phyloP scores from a whole-genome alignment of 2,888 invertebrate genomes.

The Anthophora plumipes region DNA sequence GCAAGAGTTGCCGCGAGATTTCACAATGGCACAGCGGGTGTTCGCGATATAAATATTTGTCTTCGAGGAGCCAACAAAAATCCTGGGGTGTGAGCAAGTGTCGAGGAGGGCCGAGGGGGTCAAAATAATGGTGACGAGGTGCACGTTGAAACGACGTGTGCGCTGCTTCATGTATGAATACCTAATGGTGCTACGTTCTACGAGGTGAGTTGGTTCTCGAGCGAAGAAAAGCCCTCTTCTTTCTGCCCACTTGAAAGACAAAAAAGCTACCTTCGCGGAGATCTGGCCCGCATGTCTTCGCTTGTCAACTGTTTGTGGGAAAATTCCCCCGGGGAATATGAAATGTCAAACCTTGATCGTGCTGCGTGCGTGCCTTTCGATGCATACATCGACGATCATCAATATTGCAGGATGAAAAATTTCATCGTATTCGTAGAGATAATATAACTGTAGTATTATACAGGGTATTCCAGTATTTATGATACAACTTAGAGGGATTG shows the following conservation, averaged over 20 bases:
- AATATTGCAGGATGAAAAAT: not conserved
- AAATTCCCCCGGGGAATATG: conserved; percentile 58
- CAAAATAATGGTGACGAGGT: conserved; percentile 66
- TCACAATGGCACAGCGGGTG: conserved; percentile 80
- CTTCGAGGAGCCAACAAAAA: conserved; percentile 66
- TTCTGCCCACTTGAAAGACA: conserved; percentile 69
- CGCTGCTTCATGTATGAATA: conserved; percentile 48
- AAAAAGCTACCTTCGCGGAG: conserved; percentile 64
- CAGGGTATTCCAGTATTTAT: too few species aligned
- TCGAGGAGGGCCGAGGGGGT: conserved; percentile 53
- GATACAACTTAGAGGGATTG: too few species aligned
- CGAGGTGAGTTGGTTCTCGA: conserved; percentile 49
- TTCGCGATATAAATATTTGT: conserved; percentile 83
- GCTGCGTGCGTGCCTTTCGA: conserved; percentile 3
- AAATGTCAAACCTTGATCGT: conserved; percentile 54
- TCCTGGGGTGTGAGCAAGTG: conserved; percentile 55
- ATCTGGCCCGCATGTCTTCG: conserved; percentile 71
- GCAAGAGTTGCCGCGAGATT: conserved; percentile 63
- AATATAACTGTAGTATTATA: too few species aligned
- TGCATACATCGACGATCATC: not conserved
- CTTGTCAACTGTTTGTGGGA: conserved; percentile 67
- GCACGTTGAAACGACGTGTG: conserved; percentile 48
- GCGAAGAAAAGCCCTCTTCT: conserved; percentile 57
- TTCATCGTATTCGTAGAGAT: too few species aligned
- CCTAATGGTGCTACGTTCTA: conserved; percentile 14